Evolutionary conservation across 2,888 invertebrate genomes (phyloP).

Genomic region (Kuschelorhynchus macadamiae): DNA sequence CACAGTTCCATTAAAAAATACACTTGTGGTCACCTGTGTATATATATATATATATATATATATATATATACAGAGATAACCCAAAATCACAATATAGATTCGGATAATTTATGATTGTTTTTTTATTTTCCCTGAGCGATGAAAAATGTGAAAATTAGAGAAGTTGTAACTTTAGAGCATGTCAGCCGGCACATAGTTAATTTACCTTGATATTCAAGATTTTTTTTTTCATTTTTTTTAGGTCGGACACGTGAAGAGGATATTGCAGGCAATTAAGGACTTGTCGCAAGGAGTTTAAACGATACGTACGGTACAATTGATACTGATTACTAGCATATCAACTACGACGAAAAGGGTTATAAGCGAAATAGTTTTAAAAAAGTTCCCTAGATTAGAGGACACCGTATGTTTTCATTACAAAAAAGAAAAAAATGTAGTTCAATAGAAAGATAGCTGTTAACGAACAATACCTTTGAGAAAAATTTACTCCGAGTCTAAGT

Average conservation of each 20-base stretch:
- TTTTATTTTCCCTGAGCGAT: no score
- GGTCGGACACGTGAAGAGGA: slow-evolving; percentile 95
- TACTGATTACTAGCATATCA: slow-evolving; percentile 28
- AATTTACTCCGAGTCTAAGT: slow-evolving; percentile 1
- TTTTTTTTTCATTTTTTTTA: no score
- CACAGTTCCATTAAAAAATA: no score
- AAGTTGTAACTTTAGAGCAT: no score
- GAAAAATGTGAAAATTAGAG: no score
- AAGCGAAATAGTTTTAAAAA: slow-evolving; percentile 39
- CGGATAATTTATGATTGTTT: no score
- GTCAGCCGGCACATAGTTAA: no score
- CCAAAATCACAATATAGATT: no score
- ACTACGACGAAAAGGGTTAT: slow-evolving; percentile 42
- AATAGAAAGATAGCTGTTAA: slow-evolving; percentile 14
- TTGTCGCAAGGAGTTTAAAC: slow-evolving; percentile 69
- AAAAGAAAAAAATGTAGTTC: slow-evolving; percentile 9
- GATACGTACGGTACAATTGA: not conserved
- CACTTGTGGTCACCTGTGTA: no score
- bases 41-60: no score
- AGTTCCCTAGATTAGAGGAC: slow-evolving; percentile 37
- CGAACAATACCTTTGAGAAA: slow-evolving; percentile 3
- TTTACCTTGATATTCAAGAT: no score
- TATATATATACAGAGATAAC: no score
- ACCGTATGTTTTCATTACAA: slow-evolving; percentile 36
- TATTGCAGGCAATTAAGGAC: slow-evolving; percentile 93